phyloP scores from a whole-genome alignment of 2,797 vertebrate genomes.

The Anisognathus igniventris region DNA sequence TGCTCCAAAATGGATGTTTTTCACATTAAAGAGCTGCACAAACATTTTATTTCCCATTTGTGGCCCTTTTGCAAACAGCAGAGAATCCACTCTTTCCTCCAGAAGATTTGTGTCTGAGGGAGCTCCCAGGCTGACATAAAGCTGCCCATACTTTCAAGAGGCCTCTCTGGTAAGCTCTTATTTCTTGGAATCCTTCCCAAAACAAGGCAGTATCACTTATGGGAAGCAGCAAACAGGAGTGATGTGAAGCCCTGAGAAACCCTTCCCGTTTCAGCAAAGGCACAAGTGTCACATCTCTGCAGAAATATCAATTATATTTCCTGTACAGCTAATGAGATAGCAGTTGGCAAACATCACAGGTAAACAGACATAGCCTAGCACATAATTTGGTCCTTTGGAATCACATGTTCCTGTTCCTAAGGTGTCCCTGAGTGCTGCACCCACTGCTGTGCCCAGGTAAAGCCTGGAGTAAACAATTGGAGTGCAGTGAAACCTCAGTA shows the following conservation, averaged over 20 bases:
- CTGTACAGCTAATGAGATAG: conserved; percentile 59
- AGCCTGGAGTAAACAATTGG: not conserved
- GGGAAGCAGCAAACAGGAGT: conserved; percentile 19
- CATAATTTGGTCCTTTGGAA: not conserved
- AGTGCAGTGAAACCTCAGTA: not conserved
- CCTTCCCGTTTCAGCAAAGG: conserved; percentile 19
- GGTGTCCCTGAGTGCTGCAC: not conserved
- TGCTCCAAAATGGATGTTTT: conserved; percentile 48
- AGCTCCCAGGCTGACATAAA: conserved; percentile 64
- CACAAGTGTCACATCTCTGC: conserved; percentile 49
- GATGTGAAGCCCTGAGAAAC: conserved; percentile 24
- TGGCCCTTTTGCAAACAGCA: conserved; percentile 49
- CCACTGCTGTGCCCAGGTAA: not conserved
- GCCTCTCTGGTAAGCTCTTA: conserved; percentile 62
- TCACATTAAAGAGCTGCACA: conserved; percentile 54
- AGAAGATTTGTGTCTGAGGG: conserved; percentile 60
- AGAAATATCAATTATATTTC: conserved; percentile 66
- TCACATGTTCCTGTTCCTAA: not conserved
- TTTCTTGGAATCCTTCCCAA: conserved; percentile 65
- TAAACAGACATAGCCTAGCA: conserved; percentile 46
- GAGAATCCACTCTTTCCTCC: conserved; percentile 52
- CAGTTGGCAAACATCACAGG: conserved; percentile 62
- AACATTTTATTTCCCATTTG: conserved; percentile 63
- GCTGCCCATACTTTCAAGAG: conserved; percentile 62
- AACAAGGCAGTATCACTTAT: conserved; percentile 44